Evolutionary conservation across 64 coral and sea anemone species (phyloP).

Genomic region (Catalaphyllia jardinei): DNA sequence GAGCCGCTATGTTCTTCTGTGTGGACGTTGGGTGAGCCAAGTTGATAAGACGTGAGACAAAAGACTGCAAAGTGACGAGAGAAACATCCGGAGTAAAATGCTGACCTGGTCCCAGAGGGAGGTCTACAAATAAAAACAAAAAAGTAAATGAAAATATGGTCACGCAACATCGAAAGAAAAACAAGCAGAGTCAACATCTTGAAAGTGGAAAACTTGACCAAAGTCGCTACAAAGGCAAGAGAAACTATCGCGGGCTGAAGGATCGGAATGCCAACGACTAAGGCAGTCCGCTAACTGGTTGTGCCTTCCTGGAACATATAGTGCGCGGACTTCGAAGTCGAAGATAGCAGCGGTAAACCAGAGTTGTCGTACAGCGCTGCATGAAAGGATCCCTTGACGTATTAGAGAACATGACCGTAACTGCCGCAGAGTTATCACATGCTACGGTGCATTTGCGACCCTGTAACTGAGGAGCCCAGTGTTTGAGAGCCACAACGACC

Average conservation of each 20-base stretch:
- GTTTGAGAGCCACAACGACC: neutral
- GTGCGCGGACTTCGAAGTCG: neutral
- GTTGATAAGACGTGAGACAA: too few species aligned
- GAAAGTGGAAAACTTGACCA: neutral
- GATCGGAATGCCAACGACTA: constrained; percentile 18
- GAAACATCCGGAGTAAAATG: too few species aligned
- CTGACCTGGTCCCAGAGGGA: too few species aligned
- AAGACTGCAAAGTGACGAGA: too few species aligned
- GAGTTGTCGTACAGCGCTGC: constrained; percentile 1
- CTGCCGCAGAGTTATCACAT: neutral
- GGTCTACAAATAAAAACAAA: too few species aligned
- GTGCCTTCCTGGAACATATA: neutral
- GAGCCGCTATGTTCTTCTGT: too few species aligned
- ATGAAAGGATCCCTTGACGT: neutral
- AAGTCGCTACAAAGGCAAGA: neutral
- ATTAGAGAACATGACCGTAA: too few species aligned
- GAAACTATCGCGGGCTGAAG: neutral
- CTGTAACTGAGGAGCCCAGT: constrained; percentile 19
- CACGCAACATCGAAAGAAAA: neutral
- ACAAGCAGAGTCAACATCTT: constrained; percentile 22
- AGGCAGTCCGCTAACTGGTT: neutral
- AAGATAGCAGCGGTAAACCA: constrained; percentile 19
- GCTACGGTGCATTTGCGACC: neutral
- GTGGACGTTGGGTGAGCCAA: too few species aligned
- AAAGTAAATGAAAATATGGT: too few species aligned